phyloP scores from a whole-genome alignment of 2,797 vertebrate species.

The Heteromormyrus szaboi region DNA sequence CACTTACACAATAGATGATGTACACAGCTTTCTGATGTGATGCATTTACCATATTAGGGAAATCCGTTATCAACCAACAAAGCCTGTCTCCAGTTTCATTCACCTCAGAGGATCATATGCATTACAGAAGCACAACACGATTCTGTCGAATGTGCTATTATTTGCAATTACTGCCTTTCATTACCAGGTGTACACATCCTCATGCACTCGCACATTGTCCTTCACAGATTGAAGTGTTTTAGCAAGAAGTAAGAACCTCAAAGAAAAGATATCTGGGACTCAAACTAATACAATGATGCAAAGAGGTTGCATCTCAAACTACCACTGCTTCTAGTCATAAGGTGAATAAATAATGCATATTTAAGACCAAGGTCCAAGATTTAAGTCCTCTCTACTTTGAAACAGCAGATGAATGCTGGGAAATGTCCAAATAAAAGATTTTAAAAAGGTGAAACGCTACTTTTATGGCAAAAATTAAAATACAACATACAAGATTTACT shows the following conservation, averaged over 20 bases:
- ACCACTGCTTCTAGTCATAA: not conserved
- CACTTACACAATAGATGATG: constrained; percentile 35
- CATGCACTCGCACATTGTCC: not conserved
- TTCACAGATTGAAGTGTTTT: not conserved
- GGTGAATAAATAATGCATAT: not conserved
- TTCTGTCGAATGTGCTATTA: not conserved
- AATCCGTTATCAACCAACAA: not conserved
- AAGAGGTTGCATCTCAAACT: not conserved
- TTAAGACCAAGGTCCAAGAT: not conserved
- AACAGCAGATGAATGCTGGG: not conserved
- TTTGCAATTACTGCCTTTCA: not conserved
- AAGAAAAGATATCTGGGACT: not conserved
- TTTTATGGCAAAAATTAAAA: not conserved
- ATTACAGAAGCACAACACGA: not conserved
- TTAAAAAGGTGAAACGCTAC: not conserved
- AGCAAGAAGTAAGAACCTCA: not conserved
- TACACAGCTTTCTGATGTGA: constrained; percentile 31
- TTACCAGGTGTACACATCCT: not conserved
- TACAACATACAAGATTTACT: not conserved
- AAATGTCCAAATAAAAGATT: not conserved
- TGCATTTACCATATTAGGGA: not conserved
- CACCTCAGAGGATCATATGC: not conserved
- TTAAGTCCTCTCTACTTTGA: not conserved
- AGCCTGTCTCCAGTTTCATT: not conserved
- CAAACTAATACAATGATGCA: not conserved